phyloP scores from a whole-genome alignment of 2,797 vertebrate species.

The Pachyuromys duprasi region DNA sequence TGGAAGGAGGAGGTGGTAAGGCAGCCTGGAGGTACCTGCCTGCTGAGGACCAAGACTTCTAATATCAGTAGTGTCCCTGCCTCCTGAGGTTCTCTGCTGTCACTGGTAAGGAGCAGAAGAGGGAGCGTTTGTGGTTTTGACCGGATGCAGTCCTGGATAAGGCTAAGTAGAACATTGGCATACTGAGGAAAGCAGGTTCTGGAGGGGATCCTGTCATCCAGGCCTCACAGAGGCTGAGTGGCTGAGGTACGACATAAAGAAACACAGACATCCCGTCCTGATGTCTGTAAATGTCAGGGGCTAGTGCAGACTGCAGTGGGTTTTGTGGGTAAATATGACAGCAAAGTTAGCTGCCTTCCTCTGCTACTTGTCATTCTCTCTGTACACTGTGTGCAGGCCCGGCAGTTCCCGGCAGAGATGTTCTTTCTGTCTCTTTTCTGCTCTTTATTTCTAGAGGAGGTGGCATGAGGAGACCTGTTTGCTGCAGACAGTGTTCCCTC shows the following conservation, averaged over 20 bases:
- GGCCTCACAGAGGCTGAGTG: not conserved
- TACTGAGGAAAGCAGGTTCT: conserved; percentile 42
- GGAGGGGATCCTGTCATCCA: conserved; percentile 22
- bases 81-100: not conserved
- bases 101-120: not conserved
- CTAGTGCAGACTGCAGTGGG: not conserved
- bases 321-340: not conserved
- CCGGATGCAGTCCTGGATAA: not conserved
- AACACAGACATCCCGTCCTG: not conserved
- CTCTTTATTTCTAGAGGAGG: not conserved
- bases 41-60: not conserved
- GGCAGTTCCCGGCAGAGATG: not conserved
- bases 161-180: not conserved
- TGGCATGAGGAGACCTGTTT: not conserved
- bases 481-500: not conserved
- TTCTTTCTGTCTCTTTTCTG: not conserved
- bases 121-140: not conserved
- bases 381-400: fast-evolving
- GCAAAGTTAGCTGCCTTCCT: not conserved
- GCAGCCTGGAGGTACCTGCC: no score
- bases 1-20: not conserved
- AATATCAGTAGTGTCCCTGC: fast-evolving
- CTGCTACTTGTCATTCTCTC: not conserved
- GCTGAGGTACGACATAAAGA: not conserved
- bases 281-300: not conserved